Evolutionary conservation across 2,888 invertebrate species (phyloP).

Genomic region (Sipunculus nudus): DNA sequence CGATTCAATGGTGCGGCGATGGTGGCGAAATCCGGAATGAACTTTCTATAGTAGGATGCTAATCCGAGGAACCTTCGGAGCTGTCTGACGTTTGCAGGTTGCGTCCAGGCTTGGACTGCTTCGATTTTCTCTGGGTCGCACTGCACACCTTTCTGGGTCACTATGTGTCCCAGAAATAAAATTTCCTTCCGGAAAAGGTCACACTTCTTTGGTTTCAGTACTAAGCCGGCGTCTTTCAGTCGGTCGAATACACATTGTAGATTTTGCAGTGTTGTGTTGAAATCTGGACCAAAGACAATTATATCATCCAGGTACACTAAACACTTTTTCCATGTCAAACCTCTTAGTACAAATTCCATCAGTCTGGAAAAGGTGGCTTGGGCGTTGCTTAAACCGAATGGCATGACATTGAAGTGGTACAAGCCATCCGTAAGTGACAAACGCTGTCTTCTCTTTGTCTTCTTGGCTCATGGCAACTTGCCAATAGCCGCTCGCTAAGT

Average conservation of each 20-base stretch:
- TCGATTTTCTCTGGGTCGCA: conserved; percentile 17
- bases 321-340: conserved; percentile 25
- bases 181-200: conserved; percentile 19
- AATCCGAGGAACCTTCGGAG: conserved; percentile 14
- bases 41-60: conserved; percentile 15
- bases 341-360: conserved; percentile 34
- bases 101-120: conserved; percentile 2
- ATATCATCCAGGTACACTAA: conserved; percentile 41
- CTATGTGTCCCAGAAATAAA: conserved; percentile 18
- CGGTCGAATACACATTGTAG: conserved; percentile 34
- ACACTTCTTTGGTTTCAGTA: conserved; percentile 43
- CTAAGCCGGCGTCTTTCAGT: conserved; percentile 36
- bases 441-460: conserved; percentile 41
- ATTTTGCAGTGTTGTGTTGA: conserved; percentile 22
- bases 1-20: no score
- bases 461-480: conserved; percentile 36
- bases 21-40: conserved; percentile 14
- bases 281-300: conserved; percentile 30
- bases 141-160: conserved; percentile 1
- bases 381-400: conserved; percentile 37
- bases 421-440: conserved; percentile 28
- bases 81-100: conserved; percentile 4
- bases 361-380: conserved; percentile 40
- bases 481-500: conserved; percentile 41
- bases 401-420: conserved; percentile 34